Evolutionary conservation across 2,113 vertebrate species (phyloP).

Genomic region (Zosterops lateralis): DNA sequence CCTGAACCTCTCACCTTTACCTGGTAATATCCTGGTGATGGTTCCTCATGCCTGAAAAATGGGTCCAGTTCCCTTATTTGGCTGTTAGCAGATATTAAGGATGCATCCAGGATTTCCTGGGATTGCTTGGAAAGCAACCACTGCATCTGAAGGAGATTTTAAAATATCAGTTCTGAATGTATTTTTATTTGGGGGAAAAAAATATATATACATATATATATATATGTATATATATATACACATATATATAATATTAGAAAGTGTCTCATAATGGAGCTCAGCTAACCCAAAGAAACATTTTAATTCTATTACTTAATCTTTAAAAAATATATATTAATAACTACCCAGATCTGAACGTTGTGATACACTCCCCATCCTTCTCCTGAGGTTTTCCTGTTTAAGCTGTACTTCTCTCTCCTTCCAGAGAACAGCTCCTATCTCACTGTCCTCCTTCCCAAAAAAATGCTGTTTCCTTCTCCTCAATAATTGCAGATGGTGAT

Average conservation of each 20-base stretch:
- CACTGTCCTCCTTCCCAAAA: background rate
- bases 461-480: background rate
- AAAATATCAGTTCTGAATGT: background rate
- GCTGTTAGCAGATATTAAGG: background rate
- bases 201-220: background rate
- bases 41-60: background rate
- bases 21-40: background rate
- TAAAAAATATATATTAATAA: background rate
- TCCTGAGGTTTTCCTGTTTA: background rate
- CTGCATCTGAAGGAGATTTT: background rate
- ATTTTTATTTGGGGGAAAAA: background rate
- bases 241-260: background rate
- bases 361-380: background rate
- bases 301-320: background rate
- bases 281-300: background rate
- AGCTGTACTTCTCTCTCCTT: background rate
- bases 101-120: background rate
- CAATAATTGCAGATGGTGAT: background rate
- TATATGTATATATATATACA: background rate
- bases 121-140: background rate
- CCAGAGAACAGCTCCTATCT: background rate
- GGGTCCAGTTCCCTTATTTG: background rate
- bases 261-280: background rate
- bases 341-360: background rate
- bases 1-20: conserved; percentile 37